Evolutionary conservation across 2,797 vertebrate genomes (phyloP).

Genomic region (Lerista edwardsae): DNA sequence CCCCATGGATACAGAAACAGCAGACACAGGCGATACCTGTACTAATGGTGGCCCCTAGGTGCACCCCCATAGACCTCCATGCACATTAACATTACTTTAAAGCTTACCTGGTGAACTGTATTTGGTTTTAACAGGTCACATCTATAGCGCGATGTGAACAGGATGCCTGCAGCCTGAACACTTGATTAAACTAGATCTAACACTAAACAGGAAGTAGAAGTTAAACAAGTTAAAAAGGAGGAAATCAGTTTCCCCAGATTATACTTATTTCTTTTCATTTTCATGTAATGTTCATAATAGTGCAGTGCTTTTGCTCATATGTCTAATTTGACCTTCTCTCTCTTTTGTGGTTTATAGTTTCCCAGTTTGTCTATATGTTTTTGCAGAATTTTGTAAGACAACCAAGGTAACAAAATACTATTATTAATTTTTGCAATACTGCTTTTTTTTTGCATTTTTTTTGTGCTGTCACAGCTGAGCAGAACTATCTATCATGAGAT

Average conservation of each 20-base stretch:
- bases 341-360: neutral
- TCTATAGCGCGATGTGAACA: too few relatives aligned
- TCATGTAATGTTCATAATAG: neutral
- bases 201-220: too few relatives aligned
- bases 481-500: conserved; percentile 4
- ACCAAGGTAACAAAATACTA: neutral
- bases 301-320: neutral
- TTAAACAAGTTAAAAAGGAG: neutral
- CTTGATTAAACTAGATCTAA: too few relatives aligned
- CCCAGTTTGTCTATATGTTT: neutral
- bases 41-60: too few relatives aligned
- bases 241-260: neutral
- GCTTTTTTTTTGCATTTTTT: neutral
- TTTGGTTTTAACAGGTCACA: too few relatives aligned
- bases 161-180: too few relatives aligned
- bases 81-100: too few relatives aligned
- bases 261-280: neutral
- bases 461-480: neutral
- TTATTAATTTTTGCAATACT: too few relatives aligned
- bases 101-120: too few relatives aligned
- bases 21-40: too few relatives aligned
- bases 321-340: neutral
- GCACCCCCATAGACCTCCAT: too few relatives aligned
- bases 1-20: too few relatives aligned
- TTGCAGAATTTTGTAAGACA: neutral